Base-by-base conservation (phyloP, 1,140 invertebrate species). In the Apis dorsata region DNA sequence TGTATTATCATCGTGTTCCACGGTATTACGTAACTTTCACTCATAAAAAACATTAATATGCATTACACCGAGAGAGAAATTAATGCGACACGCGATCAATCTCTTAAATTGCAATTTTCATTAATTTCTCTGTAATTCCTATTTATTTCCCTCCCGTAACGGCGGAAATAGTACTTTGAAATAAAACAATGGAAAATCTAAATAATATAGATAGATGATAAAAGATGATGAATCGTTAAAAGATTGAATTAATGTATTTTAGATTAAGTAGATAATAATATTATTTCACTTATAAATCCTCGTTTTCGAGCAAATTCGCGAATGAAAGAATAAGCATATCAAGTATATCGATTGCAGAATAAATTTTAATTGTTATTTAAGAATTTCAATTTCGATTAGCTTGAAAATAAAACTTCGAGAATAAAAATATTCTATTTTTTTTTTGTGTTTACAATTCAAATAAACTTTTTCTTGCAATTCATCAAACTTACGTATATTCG, bases 1-100 rank as follows among this genome's bases (percentile, higher is more conserved):
- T 55, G 24, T 57, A 34, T 24, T 60, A 70, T 24, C 53, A 21
- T 59, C 49, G 12, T 15, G 55, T 57, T 24, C 4, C 49, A 0
- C 28, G 15, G 53, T 70, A 53, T 71, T 79, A 79, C 44, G 57
- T 77, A 66, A 51, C 49, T 19, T 70, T 51, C 44, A 15, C 51
- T 65, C 24, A 19, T 15, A 71, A 71, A 49, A 68, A 79, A 28
- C 59, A 60, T 51, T 79, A 17, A 49, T 49, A 49, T 57, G 63
- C 28, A 57, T 59, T n/a, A 60, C 21, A n/a, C n/a, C 19, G 2
- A 5, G 21, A 44, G 19, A 9, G 19, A 75, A 75, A 62, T 49
- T 49, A 59, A 44, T 21, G 34, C 24, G n/a, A 55, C 70, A 19
- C 70, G 13, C 51, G 51, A 28, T 55, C 70, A 55, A 55, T 53